phyloP scores from a whole-genome alignment of 2,113 vertebrate genomes.

The Gasterosteus nipponicus region DNA sequence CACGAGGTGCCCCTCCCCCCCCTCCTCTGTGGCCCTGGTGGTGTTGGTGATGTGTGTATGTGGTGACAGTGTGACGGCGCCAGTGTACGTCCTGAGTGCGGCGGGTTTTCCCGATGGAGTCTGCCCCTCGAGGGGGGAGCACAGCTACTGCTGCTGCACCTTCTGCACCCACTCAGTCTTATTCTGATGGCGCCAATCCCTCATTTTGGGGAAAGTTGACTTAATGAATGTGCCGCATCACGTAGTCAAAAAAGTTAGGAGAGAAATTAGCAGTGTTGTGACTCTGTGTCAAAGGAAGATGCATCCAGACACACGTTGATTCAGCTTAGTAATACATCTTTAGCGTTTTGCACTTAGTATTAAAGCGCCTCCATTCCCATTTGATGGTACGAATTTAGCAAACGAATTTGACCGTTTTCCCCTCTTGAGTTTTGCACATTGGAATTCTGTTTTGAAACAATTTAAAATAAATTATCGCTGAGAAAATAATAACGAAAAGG shows the following conservation, averaged over 20 bases:
- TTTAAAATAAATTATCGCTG: too few species aligned
- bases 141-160: conserved; percentile 40
- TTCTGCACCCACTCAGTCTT: conserved; percentile 15
- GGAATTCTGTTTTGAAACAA: not conserved
- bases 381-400: not conserved
- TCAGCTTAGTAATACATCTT: not conserved
- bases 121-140: conserved; percentile 30
- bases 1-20: conserved; percentile 15
- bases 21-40: conserved; percentile 26
- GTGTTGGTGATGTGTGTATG: conserved; percentile 53
- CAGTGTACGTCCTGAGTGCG: conserved; percentile 40
- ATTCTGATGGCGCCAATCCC: not conserved
- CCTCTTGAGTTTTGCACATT: too few species aligned
- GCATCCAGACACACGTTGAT: not conserved
- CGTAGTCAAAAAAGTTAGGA: not conserved
- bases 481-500: too few species aligned
- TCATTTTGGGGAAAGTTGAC: not conserved
- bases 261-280: too few species aligned
- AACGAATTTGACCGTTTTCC: not conserved
- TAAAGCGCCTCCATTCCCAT: not conserved
- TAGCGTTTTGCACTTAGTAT: not conserved
- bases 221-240: not conserved
- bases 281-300: not conserved
- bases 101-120: conserved; percentile 38
- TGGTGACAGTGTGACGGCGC: conserved; percentile 58